A percentile compares a stretch with the other conserved stretches of the same genome.
phyloP scores from a whole-genome alignment of 2,113 vertebrate species.

The Corythaixoides concolor region DNA sequence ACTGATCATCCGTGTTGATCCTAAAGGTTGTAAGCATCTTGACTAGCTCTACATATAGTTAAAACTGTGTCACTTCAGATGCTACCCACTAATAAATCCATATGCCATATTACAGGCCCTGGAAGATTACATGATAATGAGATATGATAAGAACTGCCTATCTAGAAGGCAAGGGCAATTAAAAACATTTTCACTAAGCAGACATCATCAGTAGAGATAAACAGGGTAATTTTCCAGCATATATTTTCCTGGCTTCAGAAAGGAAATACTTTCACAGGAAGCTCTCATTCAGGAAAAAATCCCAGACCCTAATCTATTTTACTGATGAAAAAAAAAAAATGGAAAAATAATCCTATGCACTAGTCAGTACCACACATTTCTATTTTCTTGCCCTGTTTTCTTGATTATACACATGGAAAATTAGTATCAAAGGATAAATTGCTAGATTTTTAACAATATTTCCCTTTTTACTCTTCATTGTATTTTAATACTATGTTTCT shows the following conservation, averaged over 20 bases:
- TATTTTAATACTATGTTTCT: background rate
- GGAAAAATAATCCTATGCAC: background rate
- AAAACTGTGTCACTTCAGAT: slow-evolving; percentile 37
- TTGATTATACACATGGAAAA: background rate
- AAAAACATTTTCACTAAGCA: slow-evolving; percentile 49
- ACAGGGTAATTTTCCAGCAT: slow-evolving; percentile 28
- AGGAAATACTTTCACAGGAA: background rate
- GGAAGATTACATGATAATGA: slow-evolving; percentile 41
- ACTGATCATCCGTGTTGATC: background rate
- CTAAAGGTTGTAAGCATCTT: slow-evolving; percentile 5
- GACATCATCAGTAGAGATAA: slow-evolving; percentile 34
- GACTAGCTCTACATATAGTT: background rate
- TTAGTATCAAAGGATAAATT: background rate
- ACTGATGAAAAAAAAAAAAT: background rate
- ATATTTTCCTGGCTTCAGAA: background rate
- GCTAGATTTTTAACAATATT: background rate
- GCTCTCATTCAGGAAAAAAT: background rate
- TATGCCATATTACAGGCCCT: background rate
- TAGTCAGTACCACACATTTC: background rate
- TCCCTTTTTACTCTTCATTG: background rate
- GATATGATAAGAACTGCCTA: slow-evolving; percentile 32
- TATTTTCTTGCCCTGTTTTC: background rate
- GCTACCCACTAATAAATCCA: slow-evolving; percentile 8
- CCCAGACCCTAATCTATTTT: background rate
- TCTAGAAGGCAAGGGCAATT: slow-evolving; percentile 44